Evolutionary conservation across 2,888 invertebrate genomes (phyloP), one percentile per base, ranked within the genome.

Genomic region (Bimastos eiseni): DNA sequence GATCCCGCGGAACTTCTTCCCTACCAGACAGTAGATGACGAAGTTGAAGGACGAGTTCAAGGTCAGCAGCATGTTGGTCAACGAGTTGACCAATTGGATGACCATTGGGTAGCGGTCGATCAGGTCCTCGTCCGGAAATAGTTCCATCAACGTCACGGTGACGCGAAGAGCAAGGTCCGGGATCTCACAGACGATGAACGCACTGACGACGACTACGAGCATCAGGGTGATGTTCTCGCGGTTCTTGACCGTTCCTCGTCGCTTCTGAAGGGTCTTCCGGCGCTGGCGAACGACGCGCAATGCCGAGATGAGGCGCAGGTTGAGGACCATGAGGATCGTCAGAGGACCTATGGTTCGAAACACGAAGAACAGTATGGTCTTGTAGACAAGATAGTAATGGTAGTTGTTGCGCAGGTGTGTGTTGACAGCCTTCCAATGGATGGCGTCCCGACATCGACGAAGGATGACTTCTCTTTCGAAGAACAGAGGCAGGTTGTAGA

Each of bases 401-500:
- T 49, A 38, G 89, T 91, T 90, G n/a, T 86, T 55, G 21, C 91
- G 55, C 44, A 92, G 84, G 38, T 4, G 1, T 41, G 70, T 55
- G 34, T 49, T 55, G 55, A 30, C 88, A 4, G 49, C 36, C n/a
- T n/a, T 2, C n/a, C 33, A 15, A 41, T 70, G n/a, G 83, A 5
- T 30, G 21, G 19, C 30, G 34, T 89, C 24, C 44, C 44, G 89
- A 44, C 70, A 38, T 4, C 88, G 34, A 36, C 90, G 49, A 36
- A 90, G 24, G 24, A 91, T 30, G 33, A 92, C 90, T 49, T 91
- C 83, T 4, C 92, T 89, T 89, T 93, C 93, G 83, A 93, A 92
- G 91, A 92, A 92, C 19, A 92, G 91, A 13, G 93, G 93, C 36
- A 92, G 90, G 91, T 93, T 93, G 91, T 93, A 93, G 37, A 92